Conservation (phyloP, 1,140 invertebrate genomes). For the Linepithema humile region DNA sequence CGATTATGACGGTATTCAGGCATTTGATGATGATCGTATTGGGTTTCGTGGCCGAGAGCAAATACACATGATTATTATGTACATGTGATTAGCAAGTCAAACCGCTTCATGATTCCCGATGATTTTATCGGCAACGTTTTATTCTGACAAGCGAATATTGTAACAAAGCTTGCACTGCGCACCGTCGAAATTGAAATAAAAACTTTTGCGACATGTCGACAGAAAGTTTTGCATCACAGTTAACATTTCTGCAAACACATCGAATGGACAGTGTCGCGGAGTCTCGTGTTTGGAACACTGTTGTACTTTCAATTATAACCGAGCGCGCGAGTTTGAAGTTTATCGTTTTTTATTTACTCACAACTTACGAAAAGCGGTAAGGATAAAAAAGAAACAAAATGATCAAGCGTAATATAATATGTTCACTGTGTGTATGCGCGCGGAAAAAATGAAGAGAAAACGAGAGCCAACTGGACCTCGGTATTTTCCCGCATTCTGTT, state of each 20-base stretch:
- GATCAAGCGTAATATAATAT: slow-evolving; percentile 51
- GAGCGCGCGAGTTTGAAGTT: slow-evolving; percentile 20
- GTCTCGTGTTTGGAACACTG: slow-evolving; percentile 21
- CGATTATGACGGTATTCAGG: slow-evolving; percentile 18
- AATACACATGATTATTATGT: slow-evolving; percentile 4
- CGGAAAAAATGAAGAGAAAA: not conserved
- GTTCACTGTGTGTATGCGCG: slow-evolving; percentile 7
- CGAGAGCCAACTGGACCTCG: slow-evolving; percentile 1
- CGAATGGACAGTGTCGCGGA: slow-evolving; percentile 1
- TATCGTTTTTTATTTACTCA: slow-evolving; percentile 35
- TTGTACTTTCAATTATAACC: slow-evolving; percentile 46
- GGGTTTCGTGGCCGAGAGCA: not conserved
- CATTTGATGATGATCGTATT: slow-evolving; percentile 14
- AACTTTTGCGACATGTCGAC: slow-evolving; percentile 2
- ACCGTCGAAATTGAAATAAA: slow-evolving; percentile 13
- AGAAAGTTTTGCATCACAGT: not conserved
- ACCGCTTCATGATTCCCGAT: not conserved
- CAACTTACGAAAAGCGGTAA: slow-evolving; percentile 17
- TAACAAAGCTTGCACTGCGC: not conserved
- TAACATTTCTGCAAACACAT: slow-evolving; percentile 29
- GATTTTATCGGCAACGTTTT: not conserved
- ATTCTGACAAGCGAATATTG: too few species aligned
- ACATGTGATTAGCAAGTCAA: not conserved
- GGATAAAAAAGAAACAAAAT: slow-evolving; percentile 2
- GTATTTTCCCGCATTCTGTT: slow-evolving; percentile 56